Evolutionary conservation across 2,888 invertebrate genomes (phyloP), one percentile per base, ranked within the genome.

Genomic region (Drosophila birchii): DNA sequence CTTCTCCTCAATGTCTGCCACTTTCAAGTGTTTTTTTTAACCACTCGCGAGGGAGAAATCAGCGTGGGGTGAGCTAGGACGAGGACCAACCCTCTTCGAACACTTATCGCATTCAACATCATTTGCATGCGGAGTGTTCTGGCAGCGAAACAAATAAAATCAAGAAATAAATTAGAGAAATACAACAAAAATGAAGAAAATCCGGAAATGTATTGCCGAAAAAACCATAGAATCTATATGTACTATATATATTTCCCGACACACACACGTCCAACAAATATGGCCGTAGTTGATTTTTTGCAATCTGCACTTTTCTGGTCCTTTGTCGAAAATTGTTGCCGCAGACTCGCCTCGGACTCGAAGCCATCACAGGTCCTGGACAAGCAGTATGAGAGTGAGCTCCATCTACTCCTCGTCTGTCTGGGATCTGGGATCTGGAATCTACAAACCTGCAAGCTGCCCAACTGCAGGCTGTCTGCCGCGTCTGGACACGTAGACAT

Each of bases 161-260:
- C 68, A 89, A 88, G 86, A 87, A 87, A 89, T 89, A 88, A 89
- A 89, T 89, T 89, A 86, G 88, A 86, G 86, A 89, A 87, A 80
- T 85, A 78, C 77, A 79, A 81, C 60, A 75, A 70, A 62, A 76
- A 63, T 49, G 69, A 68, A 58, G 61, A 66, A 59, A 45, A 60
- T 58, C 70, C 54, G 64, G 86, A 83, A 76, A 81, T 84, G 82
- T 84, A n/a, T 86, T 75, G 87, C 73, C 76, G 38, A 79, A 60
- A 61, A 60, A 57, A 44, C 29, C 38, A 53, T 53, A 44, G 18
- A 41, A 47, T 43, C 34, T 43, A 45, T 47, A 47, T 45, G 16
- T 26, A 16, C 20, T 18, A 60, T 49, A 51, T 32, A 49, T 23
- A 29, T 29, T 6, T 29, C 29, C 29, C 6, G 29, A 29, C 29